phyloP scores from a whole-genome alignment of 2,113 vertebrate species.

The Vireo altiloquus region DNA sequence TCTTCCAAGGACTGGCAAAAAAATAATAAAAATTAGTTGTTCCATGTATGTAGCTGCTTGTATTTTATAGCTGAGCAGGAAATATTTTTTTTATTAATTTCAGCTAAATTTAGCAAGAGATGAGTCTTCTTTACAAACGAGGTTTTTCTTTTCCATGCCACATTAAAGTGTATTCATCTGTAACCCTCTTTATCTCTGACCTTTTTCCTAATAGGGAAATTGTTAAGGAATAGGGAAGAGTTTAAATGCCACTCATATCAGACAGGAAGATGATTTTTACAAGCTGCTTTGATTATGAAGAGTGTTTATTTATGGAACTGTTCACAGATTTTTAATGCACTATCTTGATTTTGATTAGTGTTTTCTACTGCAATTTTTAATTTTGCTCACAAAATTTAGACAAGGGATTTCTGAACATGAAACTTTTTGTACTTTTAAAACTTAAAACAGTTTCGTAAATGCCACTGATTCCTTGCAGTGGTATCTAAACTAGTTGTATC shows the following conservation, averaged over 20 bases:
- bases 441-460: neutral
- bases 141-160: neutral
- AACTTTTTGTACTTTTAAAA: neutral
- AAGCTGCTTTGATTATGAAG: neutral
- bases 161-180: neutral
- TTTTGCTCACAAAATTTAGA: neutral
- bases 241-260: neutral
- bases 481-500: too few relatives aligned
- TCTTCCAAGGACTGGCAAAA: constrained; percentile 38
- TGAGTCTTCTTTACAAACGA: neutral
- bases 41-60: neutral
- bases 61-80: constrained; percentile 1
- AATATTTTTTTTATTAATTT: neutral
- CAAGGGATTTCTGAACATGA: neutral
- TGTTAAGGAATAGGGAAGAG: neutral
- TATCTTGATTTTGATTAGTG: neutral
- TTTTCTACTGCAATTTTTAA: neutral
- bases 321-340: neutral
- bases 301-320: constrained; percentile 1
- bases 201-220: neutral
- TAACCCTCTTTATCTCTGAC: neutral
- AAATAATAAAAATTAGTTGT: neutral
- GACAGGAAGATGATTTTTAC: neutral
- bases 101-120: neutral
- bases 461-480: neutral